phyloP scores from a whole-genome alignment of 1,140 invertebrate species.

The Capitella teleta region DNA sequence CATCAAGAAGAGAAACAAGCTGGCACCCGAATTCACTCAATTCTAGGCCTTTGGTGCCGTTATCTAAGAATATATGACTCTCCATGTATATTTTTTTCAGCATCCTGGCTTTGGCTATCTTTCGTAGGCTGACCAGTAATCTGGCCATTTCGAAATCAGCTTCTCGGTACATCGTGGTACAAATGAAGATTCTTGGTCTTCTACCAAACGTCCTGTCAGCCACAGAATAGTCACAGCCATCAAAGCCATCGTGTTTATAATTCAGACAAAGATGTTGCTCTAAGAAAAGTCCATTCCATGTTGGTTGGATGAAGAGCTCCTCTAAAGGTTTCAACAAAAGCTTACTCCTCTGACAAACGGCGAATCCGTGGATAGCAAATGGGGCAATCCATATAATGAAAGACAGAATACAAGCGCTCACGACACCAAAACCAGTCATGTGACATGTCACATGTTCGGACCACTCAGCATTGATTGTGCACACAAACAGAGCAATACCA shows the following conservation, averaged over 20 bases:
- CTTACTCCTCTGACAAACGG: not conserved
- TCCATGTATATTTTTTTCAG: slow-evolving; percentile 1
- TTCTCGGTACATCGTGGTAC: not conserved
- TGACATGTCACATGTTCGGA: not conserved
- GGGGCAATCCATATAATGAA: not conserved
- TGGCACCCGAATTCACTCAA: not conserved
- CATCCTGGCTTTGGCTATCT: not conserved
- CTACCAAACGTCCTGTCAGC: not conserved
- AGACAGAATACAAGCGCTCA: not conserved
- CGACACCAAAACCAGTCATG: not conserved
- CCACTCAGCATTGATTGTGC: not conserved
- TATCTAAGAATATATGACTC: slow-evolving; percentile 4
- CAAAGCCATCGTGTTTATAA: not conserved
- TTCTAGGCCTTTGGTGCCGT: not conserved
- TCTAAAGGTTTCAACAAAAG: not conserved
- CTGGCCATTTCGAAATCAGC: not conserved
- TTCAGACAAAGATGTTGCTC: not conserved
- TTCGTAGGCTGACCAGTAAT: not conserved
- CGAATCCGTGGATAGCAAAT: not conserved
- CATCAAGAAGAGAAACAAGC: not conserved
- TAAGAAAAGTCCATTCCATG: not conserved
- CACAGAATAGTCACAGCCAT: not conserved
- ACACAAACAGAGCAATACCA: not conserved
- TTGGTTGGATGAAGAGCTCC: not conserved
- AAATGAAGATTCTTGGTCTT: slow-evolving; percentile 1